These are phyloP conservation scores for Crenichthys baileyi DNA, from an alignment of 2,797 vertebrate species.

Conservation along the genomic window DNA sequence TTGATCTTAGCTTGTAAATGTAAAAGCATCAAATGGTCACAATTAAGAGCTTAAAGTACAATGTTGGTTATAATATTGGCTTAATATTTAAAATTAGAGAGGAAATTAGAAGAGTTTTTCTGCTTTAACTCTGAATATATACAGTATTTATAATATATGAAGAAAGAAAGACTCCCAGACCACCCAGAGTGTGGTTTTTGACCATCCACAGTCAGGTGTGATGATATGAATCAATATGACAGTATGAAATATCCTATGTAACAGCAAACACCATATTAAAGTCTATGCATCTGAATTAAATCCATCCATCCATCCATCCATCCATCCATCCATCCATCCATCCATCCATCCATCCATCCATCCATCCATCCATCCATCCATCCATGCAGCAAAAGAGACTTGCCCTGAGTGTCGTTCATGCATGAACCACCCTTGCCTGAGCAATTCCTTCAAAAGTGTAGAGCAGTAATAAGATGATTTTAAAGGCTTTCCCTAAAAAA, in stretches of 20 bases:
- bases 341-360: too few relatives aligned
- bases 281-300: not conserved
- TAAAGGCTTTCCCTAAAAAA: not conserved
- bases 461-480: not conserved
- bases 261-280: not conserved
- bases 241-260: not conserved
- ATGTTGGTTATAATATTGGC: too few relatives aligned
- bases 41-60: not conserved
- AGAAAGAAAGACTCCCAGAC: not conserved
- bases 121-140: not conserved
- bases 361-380: too few relatives aligned
- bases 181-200: not conserved
- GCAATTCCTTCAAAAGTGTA: not conserved
- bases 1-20: constrained; percentile 8
- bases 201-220: not conserved
- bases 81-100: not conserved
- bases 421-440: not conserved
- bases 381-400: not conserved
- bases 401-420: not conserved
- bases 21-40: not conserved
- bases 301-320: too few relatives aligned
- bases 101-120: constrained; percentile 1
- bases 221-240: not conserved
- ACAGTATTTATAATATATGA: not conserved
- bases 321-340: too few relatives aligned